These are phyloP conservation scores for Trogon surrucura DNA, from an alignment of 2,113 vertebrate species.

Conservation along the genomic window DNA sequence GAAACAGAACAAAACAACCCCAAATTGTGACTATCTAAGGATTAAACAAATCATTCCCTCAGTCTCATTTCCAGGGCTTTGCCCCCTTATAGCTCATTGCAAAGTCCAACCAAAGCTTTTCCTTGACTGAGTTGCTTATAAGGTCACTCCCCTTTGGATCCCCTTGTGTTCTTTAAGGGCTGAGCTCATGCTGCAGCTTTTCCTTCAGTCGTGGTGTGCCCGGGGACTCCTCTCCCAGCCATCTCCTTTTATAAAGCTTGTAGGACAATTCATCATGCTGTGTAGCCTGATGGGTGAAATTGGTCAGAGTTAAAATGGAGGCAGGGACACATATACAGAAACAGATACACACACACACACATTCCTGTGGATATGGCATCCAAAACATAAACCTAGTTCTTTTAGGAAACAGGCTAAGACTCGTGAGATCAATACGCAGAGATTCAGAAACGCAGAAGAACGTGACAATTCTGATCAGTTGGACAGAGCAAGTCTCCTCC, in stretches of 20 bases:
- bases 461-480: neutral
- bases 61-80: neutral
- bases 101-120: neutral
- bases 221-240: neutral
- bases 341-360: fast-evolving
- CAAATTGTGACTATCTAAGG: slow-evolving; percentile 3
- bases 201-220: neutral
- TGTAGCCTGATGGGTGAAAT: neutral
- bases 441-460: neutral
- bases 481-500: neutral
- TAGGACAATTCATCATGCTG: neutral
- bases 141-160: neutral
- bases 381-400: neutral
- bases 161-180: neutral
- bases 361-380: neutral
- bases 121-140: neutral
- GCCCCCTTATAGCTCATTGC: neutral
- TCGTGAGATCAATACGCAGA: neutral
- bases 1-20: neutral
- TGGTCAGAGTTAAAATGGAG: neutral
- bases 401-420: neutral
- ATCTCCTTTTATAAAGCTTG: neutral
- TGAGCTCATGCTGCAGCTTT: neutral
- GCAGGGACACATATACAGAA: neutral
- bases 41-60: neutral